phyloP scores from a whole-genome alignment of 1,140 invertebrate species.

The Drosophila ironensis region DNA sequence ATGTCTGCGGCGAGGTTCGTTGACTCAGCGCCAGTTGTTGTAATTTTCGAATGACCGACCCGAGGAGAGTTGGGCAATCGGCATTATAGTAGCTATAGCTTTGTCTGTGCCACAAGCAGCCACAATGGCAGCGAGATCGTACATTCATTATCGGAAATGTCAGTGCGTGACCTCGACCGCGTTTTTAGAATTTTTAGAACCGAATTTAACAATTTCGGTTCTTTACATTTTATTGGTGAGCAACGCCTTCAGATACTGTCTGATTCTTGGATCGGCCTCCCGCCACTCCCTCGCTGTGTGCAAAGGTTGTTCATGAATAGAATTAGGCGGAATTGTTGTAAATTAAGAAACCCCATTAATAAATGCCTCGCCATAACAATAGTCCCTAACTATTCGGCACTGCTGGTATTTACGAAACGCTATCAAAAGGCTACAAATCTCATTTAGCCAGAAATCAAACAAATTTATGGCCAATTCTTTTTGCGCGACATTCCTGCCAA shows the following conservation, averaged over 20 bases:
- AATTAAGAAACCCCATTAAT: slow-evolving; percentile 26
- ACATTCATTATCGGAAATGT: slow-evolving; percentile 71
- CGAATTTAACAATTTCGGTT: slow-evolving; percentile 32
- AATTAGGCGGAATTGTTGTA: slow-evolving; percentile 7
- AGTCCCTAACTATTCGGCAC: no score
- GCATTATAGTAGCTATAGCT: no score
- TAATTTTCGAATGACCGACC: slow-evolving; percentile 19
- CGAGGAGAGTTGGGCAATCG: slow-evolving; percentile 59
- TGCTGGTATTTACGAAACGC: no score
- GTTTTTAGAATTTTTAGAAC: slow-evolving; percentile 66
- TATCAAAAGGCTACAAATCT: slow-evolving; percentile 19
- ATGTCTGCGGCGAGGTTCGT: slow-evolving; percentile 59
- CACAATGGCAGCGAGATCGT: slow-evolving; percentile 20
- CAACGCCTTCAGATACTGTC: slow-evolving; percentile 42
- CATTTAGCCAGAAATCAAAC: not conserved
- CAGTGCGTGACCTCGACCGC: slow-evolving; percentile 76
- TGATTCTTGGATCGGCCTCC: slow-evolving; percentile 25
- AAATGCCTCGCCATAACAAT: slow-evolving; percentile 17
- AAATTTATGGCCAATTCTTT: not conserved
- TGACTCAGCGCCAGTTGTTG: slow-evolving; percentile 52
- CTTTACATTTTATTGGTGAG: slow-evolving; percentile 22
- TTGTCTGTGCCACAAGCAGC: no score
- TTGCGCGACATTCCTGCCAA: not conserved
- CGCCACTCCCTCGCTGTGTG: no score
- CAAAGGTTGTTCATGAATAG: slow-evolving; percentile 13